Evolutionary conservation across 1,140 invertebrate species (phyloP), one percentile per base, ranked within the genome.

Genomic region (Achroia grisella): DNA sequence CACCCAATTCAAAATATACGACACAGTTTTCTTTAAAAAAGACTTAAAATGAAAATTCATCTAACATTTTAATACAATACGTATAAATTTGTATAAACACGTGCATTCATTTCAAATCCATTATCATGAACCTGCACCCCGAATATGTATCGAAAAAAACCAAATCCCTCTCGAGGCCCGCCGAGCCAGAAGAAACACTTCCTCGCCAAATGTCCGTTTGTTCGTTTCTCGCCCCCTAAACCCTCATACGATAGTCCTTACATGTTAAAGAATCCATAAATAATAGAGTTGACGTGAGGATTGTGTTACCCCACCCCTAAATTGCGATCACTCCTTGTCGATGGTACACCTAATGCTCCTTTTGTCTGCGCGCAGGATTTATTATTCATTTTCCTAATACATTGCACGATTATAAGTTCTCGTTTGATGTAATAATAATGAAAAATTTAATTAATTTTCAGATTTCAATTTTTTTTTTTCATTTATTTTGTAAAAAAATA

Each of bases 241-340:
- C 40, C 45, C 48, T 58, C 51, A 43, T 44, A 33, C 59, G 40
- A 71, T 48, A 52, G 64, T 68, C 70, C 80, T 84, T 80, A 81
- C 76, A 75, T 84, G 80, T 84, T 84, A 75, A 82, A 82, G 80
- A 84, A 84, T 84, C 80, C 80, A 84, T 84, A 81, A 84, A 84
- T 84, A 84, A 84, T 84, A 84, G 65, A 84, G 71, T 84, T 84
- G 80, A 80, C 80, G 80, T 78, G 66, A 58, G 71, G 71, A 77
- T 79, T 79, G 64, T 71, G 69, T 75, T 77, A 68, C 71, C 46
- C 40, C 48, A 56, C 41, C 55, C 47, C 58, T 64, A 67, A 67
- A 66, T 58, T 59, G 56, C 49, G 52, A 65, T 56, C 61, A 48
- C 62, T 71, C 63, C 63, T 79, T 73, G 69, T 77, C 70, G 74